Conservation (phyloP, 1,140 invertebrate genomes). For the Lucilia sericata region DNA sequence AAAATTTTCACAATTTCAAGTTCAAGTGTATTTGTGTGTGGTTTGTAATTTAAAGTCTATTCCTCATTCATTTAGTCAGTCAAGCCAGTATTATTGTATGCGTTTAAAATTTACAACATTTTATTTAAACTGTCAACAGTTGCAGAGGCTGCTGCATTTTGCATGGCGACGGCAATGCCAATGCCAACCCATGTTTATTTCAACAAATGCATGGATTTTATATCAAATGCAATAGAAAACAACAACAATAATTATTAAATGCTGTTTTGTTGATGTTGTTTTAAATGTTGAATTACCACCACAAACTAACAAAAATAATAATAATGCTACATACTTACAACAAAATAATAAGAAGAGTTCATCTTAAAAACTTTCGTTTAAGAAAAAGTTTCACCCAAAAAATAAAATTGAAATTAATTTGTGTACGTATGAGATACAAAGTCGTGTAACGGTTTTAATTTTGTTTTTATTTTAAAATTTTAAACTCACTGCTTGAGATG, state of each 20-base stretch:
- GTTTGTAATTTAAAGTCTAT: too few species aligned
- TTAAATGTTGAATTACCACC: background rate
- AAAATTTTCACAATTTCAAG: background rate
- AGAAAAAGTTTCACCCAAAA: background rate
- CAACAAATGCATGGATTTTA: background rate
- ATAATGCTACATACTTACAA: too few species aligned
- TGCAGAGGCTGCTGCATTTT: background rate
- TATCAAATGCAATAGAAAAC: background rate
- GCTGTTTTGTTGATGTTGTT: background rate
- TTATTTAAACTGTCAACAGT: background rate
- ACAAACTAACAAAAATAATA: background rate
- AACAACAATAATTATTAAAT: background rate
- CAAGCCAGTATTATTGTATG: background rate
- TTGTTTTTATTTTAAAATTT: too few species aligned
- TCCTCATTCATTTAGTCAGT: background rate
- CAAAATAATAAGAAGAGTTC: too few species aligned
- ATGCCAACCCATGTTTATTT: too few species aligned
- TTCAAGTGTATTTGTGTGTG: background rate
- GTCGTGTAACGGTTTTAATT: too few species aligned
- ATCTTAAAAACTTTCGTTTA: background rate
- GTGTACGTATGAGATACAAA: background rate
- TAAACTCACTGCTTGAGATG: too few species aligned
- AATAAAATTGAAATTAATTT: background rate
- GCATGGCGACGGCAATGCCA: too few species aligned
- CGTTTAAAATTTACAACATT: background rate